Base-by-base conservation (phyloP, 2,797 vertebrate species). In the Heliangelus exortis region DNA sequence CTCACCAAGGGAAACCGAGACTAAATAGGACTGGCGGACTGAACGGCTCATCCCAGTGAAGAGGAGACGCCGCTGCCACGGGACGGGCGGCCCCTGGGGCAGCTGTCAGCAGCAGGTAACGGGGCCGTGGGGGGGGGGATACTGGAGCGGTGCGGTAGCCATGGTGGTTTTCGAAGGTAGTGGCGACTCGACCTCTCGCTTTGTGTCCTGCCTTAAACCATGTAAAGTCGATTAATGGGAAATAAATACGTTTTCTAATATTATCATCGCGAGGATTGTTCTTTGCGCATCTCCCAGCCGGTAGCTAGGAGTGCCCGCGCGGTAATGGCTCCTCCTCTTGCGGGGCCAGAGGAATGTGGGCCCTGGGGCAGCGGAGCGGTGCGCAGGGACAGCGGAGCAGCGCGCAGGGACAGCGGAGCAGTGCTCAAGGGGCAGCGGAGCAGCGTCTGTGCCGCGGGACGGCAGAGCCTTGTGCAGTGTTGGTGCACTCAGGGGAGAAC, bases 191-290 rank as follows among this genome's bases (percentile, higher is more conserved):
- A 75, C 43, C 29, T 90, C 41, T 66, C 31, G 19, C 47, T 48
- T 48, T 25, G 26, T 80, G 78, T 84, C 69, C 77, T 84, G 76
- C 59, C 67, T 47, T 75, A 45, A 95, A 76, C 31, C 66, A 43
- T 96, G 96, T 96, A 90, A 95, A 93, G 87, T 81, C 48, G 58
- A 90, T 79, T 71, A 45, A 87, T 72, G 83, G 91, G 90, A 96
- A 96, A 96, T 96, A 96, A 97, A 96, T 90, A 58, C 6, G 9
- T 94, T 95, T 95, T 96, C 80, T 85, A 33, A 63, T 81, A 78
- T 77, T 34, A 18, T 26, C 16, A 73, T 78, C 8, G 69, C 87
- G 78, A 92, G 74, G 91, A 69, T 95, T 63, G 66, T 97, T 96
- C 90, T 94, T 93, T 94, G 81, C 63, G 25, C 58, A 45, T 50